Percentiles rank a stretch among this genome's conserved stretches.
Conservation (phyloP, 2,113 vertebrate genomes). For the Sigmodon hispidus region DNA sequence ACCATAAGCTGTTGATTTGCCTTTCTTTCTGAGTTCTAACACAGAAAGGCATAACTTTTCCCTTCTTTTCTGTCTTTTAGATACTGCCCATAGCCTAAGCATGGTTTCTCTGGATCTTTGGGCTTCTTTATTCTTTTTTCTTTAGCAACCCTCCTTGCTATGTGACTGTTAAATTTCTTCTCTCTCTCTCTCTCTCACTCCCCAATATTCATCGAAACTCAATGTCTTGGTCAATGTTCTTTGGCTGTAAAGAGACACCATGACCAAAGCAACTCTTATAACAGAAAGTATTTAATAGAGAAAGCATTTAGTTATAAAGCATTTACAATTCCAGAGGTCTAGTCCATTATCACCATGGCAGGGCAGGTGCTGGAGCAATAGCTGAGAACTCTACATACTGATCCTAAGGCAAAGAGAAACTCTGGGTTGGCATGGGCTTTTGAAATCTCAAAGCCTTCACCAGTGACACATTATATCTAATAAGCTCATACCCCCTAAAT, state of each 20-base stretch:
- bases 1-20: neutral
- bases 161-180: neutral
- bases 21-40: neutral
- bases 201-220: slow-evolving; percentile 27
- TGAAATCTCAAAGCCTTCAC: neutral
- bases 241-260: neutral
- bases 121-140: neutral
- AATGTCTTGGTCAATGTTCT: neutral
- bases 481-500: neutral
- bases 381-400: neutral
- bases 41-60: neutral
- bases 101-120: neutral
- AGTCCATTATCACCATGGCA: neutral
- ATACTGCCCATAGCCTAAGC: neutral
- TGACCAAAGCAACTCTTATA: neutral
- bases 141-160: neutral
- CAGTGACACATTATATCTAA: neutral
- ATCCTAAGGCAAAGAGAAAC: neutral
- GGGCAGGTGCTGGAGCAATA: neutral
- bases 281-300: neutral
- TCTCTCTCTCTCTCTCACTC: no score
- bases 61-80: neutral
- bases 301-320: neutral
- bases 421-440: neutral
- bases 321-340: neutral